Conservation (phyloP, 2,888 invertebrate genomes). For the Unio pictorum region DNA sequence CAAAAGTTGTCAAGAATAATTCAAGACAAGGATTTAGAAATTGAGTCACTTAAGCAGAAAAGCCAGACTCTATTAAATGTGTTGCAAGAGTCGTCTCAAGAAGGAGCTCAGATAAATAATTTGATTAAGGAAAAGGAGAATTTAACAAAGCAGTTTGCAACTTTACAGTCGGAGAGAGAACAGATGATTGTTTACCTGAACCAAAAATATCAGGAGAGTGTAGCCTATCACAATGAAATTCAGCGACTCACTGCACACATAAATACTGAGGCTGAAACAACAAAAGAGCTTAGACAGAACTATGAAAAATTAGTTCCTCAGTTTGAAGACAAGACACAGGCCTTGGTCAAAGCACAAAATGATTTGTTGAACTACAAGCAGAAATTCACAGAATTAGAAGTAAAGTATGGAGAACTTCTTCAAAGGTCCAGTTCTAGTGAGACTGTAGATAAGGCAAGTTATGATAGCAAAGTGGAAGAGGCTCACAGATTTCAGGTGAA, state of each 20-base stretch:
- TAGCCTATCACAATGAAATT: slow-evolving; percentile 88
- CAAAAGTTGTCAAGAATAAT: slow-evolving; percentile 71
- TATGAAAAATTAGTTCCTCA: slow-evolving; percentile 65
- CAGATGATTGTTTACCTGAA: slow-evolving; percentile 75
- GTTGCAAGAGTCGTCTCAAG: slow-evolving; percentile 61
- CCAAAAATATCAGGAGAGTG: slow-evolving; percentile 87
- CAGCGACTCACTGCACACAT: slow-evolving; percentile 77
- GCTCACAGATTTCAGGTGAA: slow-evolving; percentile 40
- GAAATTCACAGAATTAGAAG: slow-evolving; percentile 64
- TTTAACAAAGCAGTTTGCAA: slow-evolving; percentile 76
- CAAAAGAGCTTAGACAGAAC: slow-evolving; percentile 58
- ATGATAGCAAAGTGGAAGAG: slow-evolving; percentile 50
- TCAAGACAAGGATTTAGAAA: slow-evolving; percentile 72
- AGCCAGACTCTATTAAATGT: slow-evolving; percentile 68
- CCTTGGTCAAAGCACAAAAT: slow-evolving; percentile 68
- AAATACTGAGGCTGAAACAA: slow-evolving; percentile 49
- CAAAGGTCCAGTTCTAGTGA: slow-evolving; percentile 53
- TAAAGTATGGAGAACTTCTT: slow-evolving; percentile 62
- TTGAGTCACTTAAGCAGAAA: slow-evolving; percentile 71
- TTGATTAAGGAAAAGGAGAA: slow-evolving; percentile 68
- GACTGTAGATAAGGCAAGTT: slow-evolving; percentile 44
- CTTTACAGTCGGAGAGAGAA: slow-evolving; percentile 73
- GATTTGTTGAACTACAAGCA: slow-evolving; percentile 68
- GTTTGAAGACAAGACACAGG: slow-evolving; percentile 70
- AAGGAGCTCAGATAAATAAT: slow-evolving; percentile 42